Conservation (phyloP, 2,888 invertebrate species). For the Busseola fusca region DNA sequence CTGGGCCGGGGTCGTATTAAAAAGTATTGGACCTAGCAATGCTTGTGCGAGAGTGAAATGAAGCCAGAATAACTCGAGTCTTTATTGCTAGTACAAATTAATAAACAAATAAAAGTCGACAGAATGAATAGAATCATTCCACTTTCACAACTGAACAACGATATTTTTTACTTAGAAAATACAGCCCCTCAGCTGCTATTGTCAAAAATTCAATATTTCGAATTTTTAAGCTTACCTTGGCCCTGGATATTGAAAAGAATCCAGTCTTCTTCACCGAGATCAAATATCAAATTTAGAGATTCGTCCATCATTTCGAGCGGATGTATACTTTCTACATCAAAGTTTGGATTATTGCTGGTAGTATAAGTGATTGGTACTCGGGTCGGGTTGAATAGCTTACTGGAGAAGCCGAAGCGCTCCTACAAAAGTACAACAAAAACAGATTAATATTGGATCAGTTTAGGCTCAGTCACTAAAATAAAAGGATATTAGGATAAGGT, state of each 20-base stretch:
- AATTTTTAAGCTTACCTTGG: conserved; percentile 72
- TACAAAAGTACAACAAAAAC: conserved; percentile 19
- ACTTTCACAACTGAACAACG: background rate
- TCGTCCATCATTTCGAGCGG: conserved; percentile 69
- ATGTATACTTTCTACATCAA: conserved; percentile 66
- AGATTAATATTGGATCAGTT: background rate
- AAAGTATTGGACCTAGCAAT: background rate
- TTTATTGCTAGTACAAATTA: background rate
- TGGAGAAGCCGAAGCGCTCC: conserved; percentile 54
- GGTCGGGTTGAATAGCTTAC: conserved; percentile 47
- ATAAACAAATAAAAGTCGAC: background rate
- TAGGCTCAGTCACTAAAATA: background rate
- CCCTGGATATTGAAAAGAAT: conserved; percentile 83
- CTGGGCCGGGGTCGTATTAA: background rate
- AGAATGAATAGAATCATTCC: background rate
- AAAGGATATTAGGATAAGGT: background rate
- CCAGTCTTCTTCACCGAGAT: conserved; percentile 78
- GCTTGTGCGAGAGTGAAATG: background rate
- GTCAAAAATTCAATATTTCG: background rate
- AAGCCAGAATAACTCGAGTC: background rate
- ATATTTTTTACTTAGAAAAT: background rate
- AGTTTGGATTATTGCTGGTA: conserved; percentile 76
- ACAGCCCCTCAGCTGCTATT: too few species aligned
- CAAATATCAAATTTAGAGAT: conserved; percentile 56
- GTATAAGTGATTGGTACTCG: conserved; percentile 87